Evolutionary conservation across 1,140 invertebrate species (phyloP).

Genomic region (Diprion similis): DNA sequence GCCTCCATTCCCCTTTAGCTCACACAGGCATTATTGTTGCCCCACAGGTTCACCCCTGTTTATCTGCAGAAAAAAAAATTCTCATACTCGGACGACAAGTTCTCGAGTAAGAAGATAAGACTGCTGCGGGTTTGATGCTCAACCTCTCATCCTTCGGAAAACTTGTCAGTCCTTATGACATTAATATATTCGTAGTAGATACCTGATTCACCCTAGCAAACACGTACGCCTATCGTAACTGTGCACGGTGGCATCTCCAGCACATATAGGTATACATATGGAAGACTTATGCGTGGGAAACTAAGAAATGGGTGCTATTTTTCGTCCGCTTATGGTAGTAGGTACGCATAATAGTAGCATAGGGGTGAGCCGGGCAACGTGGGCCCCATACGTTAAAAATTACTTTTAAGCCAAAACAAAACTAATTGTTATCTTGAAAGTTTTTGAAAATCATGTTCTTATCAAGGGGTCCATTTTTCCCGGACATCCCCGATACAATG

Average conservation of each 20-base stretch:
- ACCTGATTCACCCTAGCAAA: neutral
- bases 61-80: conserved; percentile 45
- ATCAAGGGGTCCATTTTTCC: too few relatives aligned
- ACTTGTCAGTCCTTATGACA: too few relatives aligned
- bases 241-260: neutral
- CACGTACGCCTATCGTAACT: too few relatives aligned
- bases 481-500: too few relatives aligned
- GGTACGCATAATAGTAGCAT: neutral
- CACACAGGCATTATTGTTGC: conserved; percentile 50
- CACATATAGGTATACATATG: neutral
- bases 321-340: too few relatives aligned
- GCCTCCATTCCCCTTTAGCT: conserved; percentile 16
- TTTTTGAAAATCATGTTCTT: too few relatives aligned
- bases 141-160: neutral
- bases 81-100: neutral
- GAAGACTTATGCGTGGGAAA: neutral
- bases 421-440: too few relatives aligned
- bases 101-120: neutral
- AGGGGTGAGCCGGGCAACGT: neutral
- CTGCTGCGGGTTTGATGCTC: neutral
- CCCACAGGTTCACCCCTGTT: conserved; percentile 59
- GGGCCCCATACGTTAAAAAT: too few relatives aligned
- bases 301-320: too few relatives aligned
- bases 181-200: neutral
- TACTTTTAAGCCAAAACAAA: too few relatives aligned